Conservation (phyloP, 2,113 vertebrate species). For the Pteropus alecto region DNA sequence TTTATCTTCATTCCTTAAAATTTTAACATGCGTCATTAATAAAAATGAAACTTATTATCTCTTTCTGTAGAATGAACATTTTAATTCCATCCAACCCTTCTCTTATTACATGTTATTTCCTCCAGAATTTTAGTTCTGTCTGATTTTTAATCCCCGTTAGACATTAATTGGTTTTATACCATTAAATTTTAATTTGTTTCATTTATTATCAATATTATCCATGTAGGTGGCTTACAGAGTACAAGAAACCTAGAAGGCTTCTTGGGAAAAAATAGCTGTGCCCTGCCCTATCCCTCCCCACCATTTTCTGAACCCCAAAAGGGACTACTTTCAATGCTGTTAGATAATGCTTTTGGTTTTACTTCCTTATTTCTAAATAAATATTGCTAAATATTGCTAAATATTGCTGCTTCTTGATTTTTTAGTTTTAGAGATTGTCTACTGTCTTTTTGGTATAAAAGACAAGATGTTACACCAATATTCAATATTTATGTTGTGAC, state of each 20-base stretch:
- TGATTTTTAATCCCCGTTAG: constrained; percentile 22
- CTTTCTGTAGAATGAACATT: not conserved
- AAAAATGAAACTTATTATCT: constrained; percentile 4
- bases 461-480: not conserved
- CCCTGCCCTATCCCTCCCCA: not conserved
- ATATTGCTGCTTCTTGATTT: not conserved
- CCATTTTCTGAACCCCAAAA: not conserved
- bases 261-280: not conserved
- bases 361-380: not conserved
- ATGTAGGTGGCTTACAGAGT: not conserved
- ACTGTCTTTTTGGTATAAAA: not conserved
- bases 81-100: not conserved
- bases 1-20: not conserved
- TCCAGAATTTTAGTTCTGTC: not conserved
- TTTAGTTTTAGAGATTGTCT: not conserved
- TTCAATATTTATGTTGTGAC: not conserved
- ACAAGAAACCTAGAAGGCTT: not conserved
- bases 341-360: not conserved
- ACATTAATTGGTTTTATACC: constrained; percentile 3
- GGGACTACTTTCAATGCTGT: not conserved
- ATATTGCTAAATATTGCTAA: not conserved
- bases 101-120: not conserved
- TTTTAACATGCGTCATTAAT: not conserved
- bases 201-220: not conserved
- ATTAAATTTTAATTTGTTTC: constrained; percentile 32